Evolutionary conservation across 2,797 vertebrate genomes (phyloP).

Genomic region (Labroides dimidiatus): DNA sequence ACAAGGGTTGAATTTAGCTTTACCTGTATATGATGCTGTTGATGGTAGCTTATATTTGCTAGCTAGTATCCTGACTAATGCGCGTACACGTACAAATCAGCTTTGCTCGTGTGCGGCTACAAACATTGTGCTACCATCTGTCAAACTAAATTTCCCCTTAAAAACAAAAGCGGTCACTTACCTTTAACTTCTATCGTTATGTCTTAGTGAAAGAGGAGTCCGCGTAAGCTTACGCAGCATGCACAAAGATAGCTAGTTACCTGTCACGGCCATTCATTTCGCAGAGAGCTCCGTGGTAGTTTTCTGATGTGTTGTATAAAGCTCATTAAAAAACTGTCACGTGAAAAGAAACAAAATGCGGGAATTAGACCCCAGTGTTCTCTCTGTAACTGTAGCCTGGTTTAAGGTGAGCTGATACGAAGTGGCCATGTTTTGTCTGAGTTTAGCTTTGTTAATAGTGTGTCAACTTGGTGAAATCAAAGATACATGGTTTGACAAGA

Average conservation of each 20-base stretch:
- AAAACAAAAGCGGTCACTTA: not conserved
- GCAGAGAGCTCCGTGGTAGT: not conserved
- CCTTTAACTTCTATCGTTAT: not conserved
- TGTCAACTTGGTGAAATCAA: not conserved
- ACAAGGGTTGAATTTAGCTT: not conserved
- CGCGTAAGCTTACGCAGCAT: not conserved
- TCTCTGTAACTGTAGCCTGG: not conserved
- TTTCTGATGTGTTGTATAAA: not conserved
- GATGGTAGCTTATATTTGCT: constrained; percentile 43
- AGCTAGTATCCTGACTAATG: constrained; percentile 62
- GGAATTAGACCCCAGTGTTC: not conserved
- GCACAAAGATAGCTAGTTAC: constrained; percentile 19
- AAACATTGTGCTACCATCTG: constrained; percentile 24
- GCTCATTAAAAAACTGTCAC: not conserved
- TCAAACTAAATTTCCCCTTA: not conserved
- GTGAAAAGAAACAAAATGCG: not conserved
- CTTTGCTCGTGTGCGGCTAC: constrained; percentile 46
- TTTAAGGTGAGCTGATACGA: not conserved
- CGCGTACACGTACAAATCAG: constrained; percentile 57
- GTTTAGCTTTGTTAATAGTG: not conserved
- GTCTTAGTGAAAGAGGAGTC: not conserved
- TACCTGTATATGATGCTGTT: constrained; percentile 4
- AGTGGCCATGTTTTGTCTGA: not conserved
- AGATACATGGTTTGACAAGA: not conserved
- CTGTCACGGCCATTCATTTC: constrained; percentile 28